A percentile compares a stretch with the other conserved stretches of the same genome.
These are phyloP conservation scores for Acanthosoma haemorrhoidale DNA, from an alignment of 2,888 invertebrate species.

Conservation along the genomic window DNA sequence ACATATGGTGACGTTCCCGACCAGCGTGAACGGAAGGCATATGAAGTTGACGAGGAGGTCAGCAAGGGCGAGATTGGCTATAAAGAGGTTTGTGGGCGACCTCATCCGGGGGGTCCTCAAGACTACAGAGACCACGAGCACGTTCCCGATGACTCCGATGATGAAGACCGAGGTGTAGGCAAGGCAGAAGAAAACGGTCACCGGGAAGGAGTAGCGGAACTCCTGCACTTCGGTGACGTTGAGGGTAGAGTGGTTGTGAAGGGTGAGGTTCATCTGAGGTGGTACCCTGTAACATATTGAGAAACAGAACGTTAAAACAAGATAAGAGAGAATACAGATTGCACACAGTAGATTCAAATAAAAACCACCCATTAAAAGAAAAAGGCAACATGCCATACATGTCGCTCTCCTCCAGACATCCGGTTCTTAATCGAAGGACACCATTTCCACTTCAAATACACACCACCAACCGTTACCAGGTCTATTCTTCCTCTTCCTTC, in stretches of 20 bases:
- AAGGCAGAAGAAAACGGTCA: slow-evolving; percentile 45
- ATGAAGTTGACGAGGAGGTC: slow-evolving; percentile 55
- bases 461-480: too few relatives aligned
- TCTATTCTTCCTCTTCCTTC: too few relatives aligned
- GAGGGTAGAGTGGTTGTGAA: neutral
- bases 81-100: slow-evolving; percentile 53
- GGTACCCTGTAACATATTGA: slow-evolving; percentile 5
- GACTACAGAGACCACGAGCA: slow-evolving; percentile 47
- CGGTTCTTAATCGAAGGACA: too few relatives aligned
- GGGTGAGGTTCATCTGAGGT: neutral
- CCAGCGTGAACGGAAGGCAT: slow-evolving; percentile 55
- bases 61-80: slow-evolving; percentile 54
- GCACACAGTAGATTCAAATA: too few relatives aligned
- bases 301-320: too few relatives aligned
- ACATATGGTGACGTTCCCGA: slow-evolving; percentile 54
- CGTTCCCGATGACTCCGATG: slow-evolving; percentile 48
- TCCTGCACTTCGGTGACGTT: slow-evolving; percentile 28
- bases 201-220: slow-evolving; percentile 40
- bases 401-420: too few relatives aligned
- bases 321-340: too few relatives aligned
- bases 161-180: slow-evolving; percentile 48
- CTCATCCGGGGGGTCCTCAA: slow-evolving; percentile 47
- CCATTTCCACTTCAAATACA: too few relatives aligned
- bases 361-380: too few relatives aligned
- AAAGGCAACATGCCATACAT: too few relatives aligned